Evolutionary conservation across 2,888 invertebrate species (phyloP).

Genomic region (Agrotis exclamationis): DNA sequence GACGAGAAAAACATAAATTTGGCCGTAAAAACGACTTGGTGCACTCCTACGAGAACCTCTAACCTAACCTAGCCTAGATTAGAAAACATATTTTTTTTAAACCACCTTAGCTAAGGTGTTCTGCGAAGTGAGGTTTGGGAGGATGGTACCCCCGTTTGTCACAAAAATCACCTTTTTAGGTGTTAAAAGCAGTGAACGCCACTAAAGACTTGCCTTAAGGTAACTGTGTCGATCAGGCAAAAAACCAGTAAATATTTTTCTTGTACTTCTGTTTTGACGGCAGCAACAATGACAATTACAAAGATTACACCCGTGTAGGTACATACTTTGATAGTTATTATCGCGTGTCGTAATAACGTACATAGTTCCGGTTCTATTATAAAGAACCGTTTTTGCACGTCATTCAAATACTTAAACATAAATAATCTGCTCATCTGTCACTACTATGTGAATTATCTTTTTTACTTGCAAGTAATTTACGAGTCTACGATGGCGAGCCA

Average conservation of each 20-base stretch:
- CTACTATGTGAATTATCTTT: neutral
- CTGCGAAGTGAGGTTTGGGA: too few species aligned
- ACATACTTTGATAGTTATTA: neutral
- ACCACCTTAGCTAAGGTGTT: too few species aligned
- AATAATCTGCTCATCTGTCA: neutral
- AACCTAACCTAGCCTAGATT: too few species aligned
- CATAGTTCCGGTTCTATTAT: too few species aligned
- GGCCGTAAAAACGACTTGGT: too few species aligned
- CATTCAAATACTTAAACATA: neutral
- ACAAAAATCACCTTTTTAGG: too few species aligned
- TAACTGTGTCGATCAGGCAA: neutral
- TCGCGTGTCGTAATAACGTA: neutral
- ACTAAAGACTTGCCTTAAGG: neutral
- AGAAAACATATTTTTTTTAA: too few species aligned
- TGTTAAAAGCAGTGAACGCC: too few species aligned
- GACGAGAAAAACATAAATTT: too few species aligned
- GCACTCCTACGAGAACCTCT: too few species aligned
- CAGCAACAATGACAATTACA: neutral
- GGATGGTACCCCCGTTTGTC: too few species aligned
- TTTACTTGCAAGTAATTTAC: constrained; percentile 11
- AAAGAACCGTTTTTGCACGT: neutral
- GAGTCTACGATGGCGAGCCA: neutral
- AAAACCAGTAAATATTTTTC: neutral
- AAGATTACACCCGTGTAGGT: neutral
- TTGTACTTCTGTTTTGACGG: neutral